Percentiles rank a stretch among this genome's conserved stretches.
Conservation (phyloP, 2,888 invertebrate species). For the Cephonodes hylas region DNA sequence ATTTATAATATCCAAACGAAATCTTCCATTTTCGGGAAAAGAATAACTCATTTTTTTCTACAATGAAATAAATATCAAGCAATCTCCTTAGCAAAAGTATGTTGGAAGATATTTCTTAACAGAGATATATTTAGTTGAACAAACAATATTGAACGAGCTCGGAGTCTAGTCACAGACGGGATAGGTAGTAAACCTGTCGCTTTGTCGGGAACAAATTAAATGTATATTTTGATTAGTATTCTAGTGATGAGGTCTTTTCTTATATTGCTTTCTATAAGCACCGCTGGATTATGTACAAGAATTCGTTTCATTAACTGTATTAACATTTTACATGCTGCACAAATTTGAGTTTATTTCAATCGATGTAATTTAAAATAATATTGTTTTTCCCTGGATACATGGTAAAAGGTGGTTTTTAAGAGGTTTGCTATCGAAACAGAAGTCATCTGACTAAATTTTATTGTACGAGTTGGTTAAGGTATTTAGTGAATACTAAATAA, state of each 20-base stretch:
- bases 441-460: too few relatives aligned
- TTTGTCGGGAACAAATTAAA: slow-evolving; percentile 10
- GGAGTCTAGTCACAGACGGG: slow-evolving; percentile 1
- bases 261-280: neutral
- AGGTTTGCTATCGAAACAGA: too few relatives aligned
- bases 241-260: neutral
- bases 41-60: too few relatives aligned
- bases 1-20: too few relatives aligned
- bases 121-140: neutral
- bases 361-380: too few relatives aligned
- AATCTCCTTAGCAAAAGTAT: neutral
- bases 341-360: too few relatives aligned
- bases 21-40: too few relatives aligned
- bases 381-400: too few relatives aligned
- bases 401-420: too few relatives aligned
- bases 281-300: neutral
- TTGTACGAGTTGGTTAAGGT: too few relatives aligned
- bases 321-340: too few relatives aligned
- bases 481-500: too few relatives aligned
- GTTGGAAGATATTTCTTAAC: neutral
- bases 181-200: slow-evolving; percentile 8
- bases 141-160: slow-evolving; percentile 5
- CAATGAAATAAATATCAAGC: neutral
- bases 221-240: slow-evolving; percentile 9
- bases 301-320: neutral